Conservation (phyloP, 2,113 vertebrate genomes). For the Ammospiza caudacuta region DNA sequence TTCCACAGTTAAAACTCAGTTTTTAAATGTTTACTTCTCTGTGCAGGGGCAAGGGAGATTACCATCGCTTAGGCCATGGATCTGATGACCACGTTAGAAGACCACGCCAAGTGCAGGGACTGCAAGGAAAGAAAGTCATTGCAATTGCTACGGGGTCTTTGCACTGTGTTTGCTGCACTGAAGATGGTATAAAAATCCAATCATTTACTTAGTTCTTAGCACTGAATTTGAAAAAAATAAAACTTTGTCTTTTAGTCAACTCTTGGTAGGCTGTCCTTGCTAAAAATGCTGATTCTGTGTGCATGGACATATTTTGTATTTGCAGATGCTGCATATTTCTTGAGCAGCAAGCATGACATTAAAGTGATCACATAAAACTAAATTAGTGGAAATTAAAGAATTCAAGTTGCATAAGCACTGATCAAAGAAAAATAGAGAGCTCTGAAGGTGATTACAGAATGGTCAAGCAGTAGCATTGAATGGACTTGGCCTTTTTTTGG, state of each 20-base stretch:
- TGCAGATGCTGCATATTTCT: background rate
- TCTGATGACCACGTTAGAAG: constrained; percentile 96
- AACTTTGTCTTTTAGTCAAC: background rate
- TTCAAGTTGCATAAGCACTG: background rate
- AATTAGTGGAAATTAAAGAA: background rate
- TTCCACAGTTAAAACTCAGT: background rate
- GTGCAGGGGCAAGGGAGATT: constrained; percentile 96
- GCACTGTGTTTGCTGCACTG: constrained; percentile 98
- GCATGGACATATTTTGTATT: background rate
- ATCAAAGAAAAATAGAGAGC: background rate
- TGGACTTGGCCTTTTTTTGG: background rate
- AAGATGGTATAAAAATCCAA: constrained; percentile 84
- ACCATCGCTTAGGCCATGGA: constrained; percentile 94
- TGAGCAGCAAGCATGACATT: background rate
- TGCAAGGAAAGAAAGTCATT: constrained; percentile 98
- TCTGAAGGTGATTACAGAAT: background rate
- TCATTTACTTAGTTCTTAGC: background rate
- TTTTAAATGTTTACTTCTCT: background rate
- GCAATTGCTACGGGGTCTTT: constrained; percentile 96
- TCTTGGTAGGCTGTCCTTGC: background rate
- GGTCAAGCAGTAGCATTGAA: background rate
- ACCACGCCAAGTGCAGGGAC: constrained; percentile 94
- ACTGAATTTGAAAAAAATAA: background rate
- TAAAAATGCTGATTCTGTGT: background rate
- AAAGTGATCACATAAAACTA: background rate